Base-by-base conservation (phyloP, 2,888 invertebrate genomes). In the Cancer borealis region DNA sequence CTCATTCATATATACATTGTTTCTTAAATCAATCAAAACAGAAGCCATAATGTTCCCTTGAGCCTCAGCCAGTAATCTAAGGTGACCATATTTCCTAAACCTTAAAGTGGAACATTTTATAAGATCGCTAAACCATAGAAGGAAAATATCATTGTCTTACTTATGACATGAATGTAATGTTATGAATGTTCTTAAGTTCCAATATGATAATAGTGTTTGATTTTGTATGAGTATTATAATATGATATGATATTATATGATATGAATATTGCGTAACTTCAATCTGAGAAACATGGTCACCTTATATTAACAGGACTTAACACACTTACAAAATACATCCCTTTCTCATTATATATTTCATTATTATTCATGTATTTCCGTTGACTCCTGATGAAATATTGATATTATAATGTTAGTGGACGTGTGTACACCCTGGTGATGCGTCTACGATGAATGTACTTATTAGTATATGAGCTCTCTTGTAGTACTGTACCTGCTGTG, bases 401-500 rank as follows among this genome's bases (percentile, higher is more conserved):
- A 84, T 84, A 39, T 84, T 39, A 39, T 14, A 54, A 54, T 30
- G 39, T 84, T 84, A 17, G 30, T 84, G 84, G 84, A 84, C 10
- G 84, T 79, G 8, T 21, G 14, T 17, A 66, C 17, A 12, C 12
- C 14, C 26, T 79, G 79, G 14, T 5, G 30, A 26, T 79, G 79
- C 8, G 3, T 84, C 84, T 39, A 39, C 39, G 39, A 14, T 30
- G 30, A 84, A 39, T 84, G 39, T 84, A 30, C 84, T 84, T 84
- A 84, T 14, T 84, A 84, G 39, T 84, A 12, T 84, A 39, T 84
- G 84, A 84, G 84, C 84, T 84, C 84, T 84, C 84, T 84, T 84
- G 84, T 84, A 84, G 84, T 84, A 84, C 84, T n/a, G 84, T 84
- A 84, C 84, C 84, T 84, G 84, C 84, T 17, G 84, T 30, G 84